These are phyloP conservation scores for Trichoplusia ni DNA, from an alignment of 1,140 invertebrate genomes.

Conservation along the genomic window DNA sequence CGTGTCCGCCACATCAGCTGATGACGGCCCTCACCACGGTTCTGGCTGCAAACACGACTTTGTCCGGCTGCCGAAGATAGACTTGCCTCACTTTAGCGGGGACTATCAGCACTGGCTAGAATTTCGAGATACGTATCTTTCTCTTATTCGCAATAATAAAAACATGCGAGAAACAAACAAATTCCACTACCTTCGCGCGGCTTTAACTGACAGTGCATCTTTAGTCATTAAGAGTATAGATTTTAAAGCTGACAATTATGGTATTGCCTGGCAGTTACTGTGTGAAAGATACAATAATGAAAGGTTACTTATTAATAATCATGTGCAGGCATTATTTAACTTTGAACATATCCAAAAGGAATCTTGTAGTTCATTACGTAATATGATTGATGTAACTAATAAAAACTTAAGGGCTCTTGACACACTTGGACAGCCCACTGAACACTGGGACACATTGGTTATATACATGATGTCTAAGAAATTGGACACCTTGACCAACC, in stretches of 20 bases:
- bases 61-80: slow-evolving; percentile 9
- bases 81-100: slow-evolving; percentile 10
- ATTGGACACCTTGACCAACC: not conserved
- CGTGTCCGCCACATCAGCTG: not conserved
- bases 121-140: slow-evolving; percentile 25
- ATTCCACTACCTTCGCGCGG: slow-evolving; percentile 5
- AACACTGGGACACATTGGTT: not conserved
- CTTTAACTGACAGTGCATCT: not conserved
- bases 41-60: slow-evolving; percentile 34
- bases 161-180: slow-evolving; percentile 8
- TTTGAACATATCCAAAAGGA: slow-evolving; percentile 5
- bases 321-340: slow-evolving; percentile 1
- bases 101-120: slow-evolving; percentile 28
- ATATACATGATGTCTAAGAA: slow-evolving; percentile 14
- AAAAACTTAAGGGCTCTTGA: slow-evolving; percentile 30
- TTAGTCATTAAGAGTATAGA: slow-evolving; percentile 1
- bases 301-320: not conserved
- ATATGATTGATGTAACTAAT: slow-evolving; percentile 27
- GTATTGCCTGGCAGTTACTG: not conserved
- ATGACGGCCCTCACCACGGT: slow-evolving; percentile 1
- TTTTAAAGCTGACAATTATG: slow-evolving; percentile 2
- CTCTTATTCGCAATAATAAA: slow-evolving; percentile 14
- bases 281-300: not conserved
- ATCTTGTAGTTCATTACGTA: slow-evolving; percentile 24
- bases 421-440: slow-evolving; percentile 5